Evolutionary conservation across 2,797 vertebrate genomes (phyloP), one percentile per base, ranked within the genome.

Genomic region (Pristis pectinata): DNA sequence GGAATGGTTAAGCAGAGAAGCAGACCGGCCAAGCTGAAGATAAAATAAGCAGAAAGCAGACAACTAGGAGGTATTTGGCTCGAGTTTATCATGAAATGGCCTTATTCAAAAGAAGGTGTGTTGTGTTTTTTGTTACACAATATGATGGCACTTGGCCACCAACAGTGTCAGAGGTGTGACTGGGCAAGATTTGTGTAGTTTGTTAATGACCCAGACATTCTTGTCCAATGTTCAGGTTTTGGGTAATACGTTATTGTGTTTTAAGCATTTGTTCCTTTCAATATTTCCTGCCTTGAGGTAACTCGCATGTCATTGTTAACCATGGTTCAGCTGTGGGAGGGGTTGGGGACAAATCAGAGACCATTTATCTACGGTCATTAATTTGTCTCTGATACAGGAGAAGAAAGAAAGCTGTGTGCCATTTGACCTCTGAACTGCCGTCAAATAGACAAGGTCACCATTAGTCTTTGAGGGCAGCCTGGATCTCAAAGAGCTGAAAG

Each of bases 1-100:
- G 85, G 34, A 61, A 61, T n/a, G 85, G 85, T 89, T 89, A 61
- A 89, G 85, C 53, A 37, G 85, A 85, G 85, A n/a, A 56, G n/a
- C 17, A 89, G 53, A 89, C 56, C 59, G n/a, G 56, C n/a, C 85
- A 61, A 61, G 85, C 59, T 61, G 61, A 89, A 59, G 85, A 61
- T 61, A 89, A n/a, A 89, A 89, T 19, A n/a, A 89, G 34, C 56
- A 64, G 34, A 61, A 85, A n/a, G 53, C 56, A 61, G 17, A 37
- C 56, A 61, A 89, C 61, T 61, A 19, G 37, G 30, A 15, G 59
- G 30, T 8, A n/a, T 61, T 61, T 37, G 56, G 49, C 34, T 2
- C 2, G 13, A 61, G 34, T n/a, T 61, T 61, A 61, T 37, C 56
- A 89, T 37, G 34, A 37, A 61, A 61, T 37, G 9, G 13, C 56